Evolutionary conservation across 2,888 invertebrate genomes (phyloP).

Genomic region (Drosophila macrothrix): DNA sequence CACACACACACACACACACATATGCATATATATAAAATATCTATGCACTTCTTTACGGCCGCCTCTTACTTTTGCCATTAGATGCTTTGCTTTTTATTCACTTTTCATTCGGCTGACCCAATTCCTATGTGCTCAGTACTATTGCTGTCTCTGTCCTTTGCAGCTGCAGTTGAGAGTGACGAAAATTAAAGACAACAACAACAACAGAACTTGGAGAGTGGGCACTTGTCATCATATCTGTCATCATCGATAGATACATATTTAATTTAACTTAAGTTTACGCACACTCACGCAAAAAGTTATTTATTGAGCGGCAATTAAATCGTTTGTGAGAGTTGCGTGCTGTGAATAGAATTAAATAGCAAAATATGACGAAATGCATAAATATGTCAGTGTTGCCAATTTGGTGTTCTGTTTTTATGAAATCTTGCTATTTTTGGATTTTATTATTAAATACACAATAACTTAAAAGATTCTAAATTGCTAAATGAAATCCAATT

Average conservation of each 20-base stretch:
- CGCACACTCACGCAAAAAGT: slow-evolving; percentile 3
- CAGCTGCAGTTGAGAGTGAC: slow-evolving; percentile 52
- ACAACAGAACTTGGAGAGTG: slow-evolving; percentile 16
- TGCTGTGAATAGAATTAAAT: slow-evolving; percentile 35
- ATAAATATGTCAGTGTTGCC: neutral
- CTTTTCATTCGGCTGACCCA: slow-evolving; percentile 66
- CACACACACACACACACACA: neutral
- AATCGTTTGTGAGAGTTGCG: slow-evolving; percentile 27
- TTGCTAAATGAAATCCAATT: neutral
- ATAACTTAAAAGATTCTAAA: neutral
- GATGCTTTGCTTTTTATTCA: slow-evolving; percentile 50
- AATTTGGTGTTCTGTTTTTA: neutral
- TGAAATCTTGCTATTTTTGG: neutral
- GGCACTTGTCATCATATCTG: slow-evolving; percentile 46
- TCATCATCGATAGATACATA: slow-evolving; percentile 53
- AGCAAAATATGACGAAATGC: slow-evolving; percentile 26
- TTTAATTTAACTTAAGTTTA: slow-evolving; percentile 46
- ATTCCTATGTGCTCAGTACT: slow-evolving; percentile 38
- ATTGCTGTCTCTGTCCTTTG: slow-evolving; percentile 36
- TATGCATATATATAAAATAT: neutral
- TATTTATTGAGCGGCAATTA: slow-evolving; percentile 41
- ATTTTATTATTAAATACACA: neutral
- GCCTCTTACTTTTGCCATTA: slow-evolving; percentile 59
- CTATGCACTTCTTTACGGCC: slow-evolving; percentile 24
- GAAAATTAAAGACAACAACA: slow-evolving; percentile 19